Base-by-base conservation (phyloP, 2,797 vertebrate species). In the Lagocephalus sceleratus region DNA sequence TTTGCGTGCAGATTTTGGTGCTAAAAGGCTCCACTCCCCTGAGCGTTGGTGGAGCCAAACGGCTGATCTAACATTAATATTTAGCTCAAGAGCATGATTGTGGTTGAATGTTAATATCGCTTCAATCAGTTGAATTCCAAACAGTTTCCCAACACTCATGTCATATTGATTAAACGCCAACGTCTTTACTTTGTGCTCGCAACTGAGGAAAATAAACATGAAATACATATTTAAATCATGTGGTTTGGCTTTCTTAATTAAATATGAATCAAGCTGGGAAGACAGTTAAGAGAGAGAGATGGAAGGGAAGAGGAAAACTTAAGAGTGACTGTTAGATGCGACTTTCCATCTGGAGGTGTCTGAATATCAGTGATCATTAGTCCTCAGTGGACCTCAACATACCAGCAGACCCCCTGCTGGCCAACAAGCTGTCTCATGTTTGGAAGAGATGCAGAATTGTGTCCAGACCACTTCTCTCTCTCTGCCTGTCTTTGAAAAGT, bases 321-420 rank as follows among this genome's bases (percentile, higher is more conserved):
- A 58, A 53, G 53, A 15, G 54, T 44, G 55, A 38, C 61, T 68
- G 55, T 65, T 59, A 45, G 60, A 76, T 51, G 46, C 71, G 65
- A 59, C 54, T 35, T 63, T 79, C 79, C 81, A 83, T 83, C 79
- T 82, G 81, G 76, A 72, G 53, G 50, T 63, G 67, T 47, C 79
- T 63, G 71, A 45, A 77, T 79, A 78, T 78, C 64, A 64, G 57
- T 45, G 62, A 63, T 60, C 60, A 63, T 62, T 56, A 56, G 65
- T 69, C 54, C 71, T 76, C 66, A 43, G 55, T 20, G 68, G 74
- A 71, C 61, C 53, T 47, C 32, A 10, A 26, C 52, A 56, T 57
- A 63, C 61, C 68, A 63, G 45, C 53, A 38, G 63, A 65, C 70
- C 71, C 70, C 78, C 73, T 82, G 75, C 66, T 52, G 66, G 52